Evolutionary conservation across 1,140 invertebrate species (phyloP).

Genomic region (Himalopsyche phryganea): DNA sequence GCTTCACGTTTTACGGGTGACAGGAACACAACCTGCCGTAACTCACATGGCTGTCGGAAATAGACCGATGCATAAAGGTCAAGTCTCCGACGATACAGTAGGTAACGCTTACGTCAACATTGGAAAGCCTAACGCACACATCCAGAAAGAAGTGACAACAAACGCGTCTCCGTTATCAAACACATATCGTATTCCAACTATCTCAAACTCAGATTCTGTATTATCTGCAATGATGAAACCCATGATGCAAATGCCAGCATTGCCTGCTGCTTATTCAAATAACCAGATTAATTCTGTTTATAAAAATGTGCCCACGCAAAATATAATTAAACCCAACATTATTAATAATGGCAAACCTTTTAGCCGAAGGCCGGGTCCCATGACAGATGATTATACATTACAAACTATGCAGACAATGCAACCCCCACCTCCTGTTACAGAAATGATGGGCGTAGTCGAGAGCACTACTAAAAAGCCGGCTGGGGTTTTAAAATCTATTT

Average conservation of each 20-base stretch:
- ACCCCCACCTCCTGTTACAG: conserved; percentile 41
- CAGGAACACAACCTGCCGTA: conserved; percentile 25
- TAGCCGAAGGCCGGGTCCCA: conserved; percentile 27
- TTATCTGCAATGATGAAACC: conserved; percentile 8
- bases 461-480: conserved; percentile 34
- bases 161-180: conserved; percentile 9
- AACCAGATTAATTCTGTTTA: conserved; percentile 32
- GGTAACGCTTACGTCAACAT: conserved; percentile 47
- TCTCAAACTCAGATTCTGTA: not conserved
- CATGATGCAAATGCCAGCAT: conserved; percentile 15
- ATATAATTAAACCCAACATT: conserved; percentile 7
- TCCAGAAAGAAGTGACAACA: conserved; percentile 35
- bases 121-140: conserved; percentile 45
- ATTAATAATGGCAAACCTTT: conserved; percentile 29
- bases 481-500: conserved; percentile 35
- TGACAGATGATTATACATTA: conserved; percentile 34
- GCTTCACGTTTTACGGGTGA: conserved; percentile 30
- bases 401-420: conserved; percentile 52
- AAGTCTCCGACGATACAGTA: conserved; percentile 44
- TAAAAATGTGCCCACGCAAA: not conserved
- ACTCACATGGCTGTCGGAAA: conserved; percentile 32
- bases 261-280: conserved; percentile 18
- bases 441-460: conserved; percentile 39
- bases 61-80: conserved; percentile 39
- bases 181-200: not conserved